phyloP scores from a whole-genome alignment of 2,888 invertebrate genomes.

The Pemphredon lugubris region DNA sequence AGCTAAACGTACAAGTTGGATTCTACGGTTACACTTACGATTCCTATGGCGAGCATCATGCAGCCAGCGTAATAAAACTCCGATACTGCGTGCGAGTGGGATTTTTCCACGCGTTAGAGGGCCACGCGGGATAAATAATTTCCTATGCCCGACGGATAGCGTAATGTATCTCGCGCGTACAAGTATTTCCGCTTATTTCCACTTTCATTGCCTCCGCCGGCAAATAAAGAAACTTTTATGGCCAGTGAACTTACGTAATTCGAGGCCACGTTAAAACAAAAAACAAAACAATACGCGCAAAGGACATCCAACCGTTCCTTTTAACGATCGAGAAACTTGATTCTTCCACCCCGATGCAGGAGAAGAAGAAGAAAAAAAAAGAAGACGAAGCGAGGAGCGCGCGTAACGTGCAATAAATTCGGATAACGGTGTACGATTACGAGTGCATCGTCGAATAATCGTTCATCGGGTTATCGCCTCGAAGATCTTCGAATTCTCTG shows the following conservation, averaged over 20 bases:
- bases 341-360: slow-evolving; percentile 14
- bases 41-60: background rate
- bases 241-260: slow-evolving; percentile 8
- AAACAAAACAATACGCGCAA: background rate
- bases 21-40: background rate
- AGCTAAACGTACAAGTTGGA: background rate
- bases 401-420: slow-evolving; percentile 25
- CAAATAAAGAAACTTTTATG: slow-evolving; percentile 4
- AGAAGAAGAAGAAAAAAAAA: slow-evolving; percentile 1
- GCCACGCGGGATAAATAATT: no score
- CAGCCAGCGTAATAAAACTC: background rate
- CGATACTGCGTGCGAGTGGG: background rate
- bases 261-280: background rate
- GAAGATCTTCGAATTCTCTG: slow-evolving; percentile 7
- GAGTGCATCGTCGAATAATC: slow-evolving; percentile 22
- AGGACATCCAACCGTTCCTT: slow-evolving; percentile 14
- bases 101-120: background rate
- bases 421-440: slow-evolving; percentile 25
- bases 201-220: background rate
- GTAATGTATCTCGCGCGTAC: background rate
- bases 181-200: background rate
- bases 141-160: background rate
- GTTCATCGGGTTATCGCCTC: slow-evolving; percentile 5
- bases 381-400: background rate
- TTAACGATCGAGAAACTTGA: slow-evolving; percentile 39